phyloP scores from a whole-genome alignment of 2,797 vertebrate genomes.

The Eulemur albifrons region DNA sequence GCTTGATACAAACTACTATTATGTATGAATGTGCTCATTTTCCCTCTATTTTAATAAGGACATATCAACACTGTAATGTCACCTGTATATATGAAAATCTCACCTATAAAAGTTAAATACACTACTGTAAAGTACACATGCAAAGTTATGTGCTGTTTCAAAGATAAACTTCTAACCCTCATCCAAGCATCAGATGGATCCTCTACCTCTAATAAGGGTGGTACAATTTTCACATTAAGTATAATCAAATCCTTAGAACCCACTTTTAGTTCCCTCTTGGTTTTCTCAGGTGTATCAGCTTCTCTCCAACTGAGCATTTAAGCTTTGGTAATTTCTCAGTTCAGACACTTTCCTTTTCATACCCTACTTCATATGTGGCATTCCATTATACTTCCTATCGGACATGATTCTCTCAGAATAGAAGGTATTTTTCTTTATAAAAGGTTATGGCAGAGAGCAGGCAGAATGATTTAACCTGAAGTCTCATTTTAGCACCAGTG shows the following conservation, averaged over 20 bases:
- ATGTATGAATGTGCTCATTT: background rate
- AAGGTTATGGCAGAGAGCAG: background rate
- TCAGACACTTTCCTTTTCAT: background rate
- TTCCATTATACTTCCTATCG: background rate
- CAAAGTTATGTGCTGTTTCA: background rate
- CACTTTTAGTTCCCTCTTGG: conserved; percentile 12
- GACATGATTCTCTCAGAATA: conserved; percentile 31
- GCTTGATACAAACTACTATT: background rate
- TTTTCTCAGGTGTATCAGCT: background rate
- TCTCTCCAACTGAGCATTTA: background rate
- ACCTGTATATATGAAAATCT: background rate
- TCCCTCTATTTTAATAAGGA: background rate
- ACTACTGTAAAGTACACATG: background rate
- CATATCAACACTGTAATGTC: background rate
- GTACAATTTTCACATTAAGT: background rate
- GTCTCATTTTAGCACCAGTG: conserved; percentile 10
- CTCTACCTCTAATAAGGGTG: background rate
- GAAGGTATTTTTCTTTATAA: conserved; percentile 27
- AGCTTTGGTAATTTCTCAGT: conserved; percentile 10
- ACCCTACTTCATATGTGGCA: background rate
- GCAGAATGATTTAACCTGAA: conserved; percentile 8
- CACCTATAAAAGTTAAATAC: background rate
- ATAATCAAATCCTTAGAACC: conserved; percentile 1
- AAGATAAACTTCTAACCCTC: background rate
- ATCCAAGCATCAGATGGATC: background rate